phyloP scores from a whole-genome alignment of 2,888 invertebrate genomes.

The Crioceris asparagi region DNA sequence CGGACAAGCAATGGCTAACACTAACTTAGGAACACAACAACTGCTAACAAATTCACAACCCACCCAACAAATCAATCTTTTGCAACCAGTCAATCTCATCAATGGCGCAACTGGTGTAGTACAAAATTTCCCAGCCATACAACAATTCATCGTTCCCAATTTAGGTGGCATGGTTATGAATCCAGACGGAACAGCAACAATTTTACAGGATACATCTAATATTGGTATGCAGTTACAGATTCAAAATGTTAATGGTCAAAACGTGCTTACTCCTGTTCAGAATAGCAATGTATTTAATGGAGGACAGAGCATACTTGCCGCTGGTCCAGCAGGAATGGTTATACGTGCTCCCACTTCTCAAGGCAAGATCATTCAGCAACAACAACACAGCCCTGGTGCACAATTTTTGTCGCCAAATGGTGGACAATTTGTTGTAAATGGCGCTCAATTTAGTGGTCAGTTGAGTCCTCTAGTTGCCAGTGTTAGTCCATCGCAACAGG shows the following conservation, averaged over 20 bases:
- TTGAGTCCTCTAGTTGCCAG: conserved; percentile 68
- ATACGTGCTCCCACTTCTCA: conserved; percentile 64
- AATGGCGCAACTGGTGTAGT: conserved; percentile 59
- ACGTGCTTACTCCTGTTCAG: conserved; percentile 63
- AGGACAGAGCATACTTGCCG: conserved; percentile 51
- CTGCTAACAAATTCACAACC: conserved; percentile 48
- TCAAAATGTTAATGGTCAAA: conserved; percentile 70
- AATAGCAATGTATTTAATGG: conserved; percentile 52
- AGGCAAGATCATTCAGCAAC: conserved; percentile 54
- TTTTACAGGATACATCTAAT: conserved; percentile 57
- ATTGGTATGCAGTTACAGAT: conserved; percentile 66
- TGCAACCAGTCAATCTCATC: conserved; percentile 73
- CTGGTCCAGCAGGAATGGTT: conserved; percentile 64
- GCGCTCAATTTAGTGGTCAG: conserved; percentile 62
- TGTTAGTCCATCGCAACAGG: conserved; percentile 58
- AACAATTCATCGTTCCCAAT: conserved; percentile 75
- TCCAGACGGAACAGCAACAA: conserved; percentile 58
- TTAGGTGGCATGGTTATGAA: conserved; percentile 74
- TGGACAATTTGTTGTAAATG: conserved; percentile 65
- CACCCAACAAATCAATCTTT: conserved; percentile 55
- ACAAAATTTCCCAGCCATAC: conserved; percentile 67
- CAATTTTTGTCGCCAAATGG: conserved; percentile 65
- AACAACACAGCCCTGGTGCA: conserved; percentile 54
- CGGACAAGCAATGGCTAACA: conserved; percentile 47
- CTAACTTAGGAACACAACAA: conserved; percentile 53